phyloP scores from a whole-genome alignment of 2,797 vertebrate genomes.

The Labroides dimidiatus region DNA sequence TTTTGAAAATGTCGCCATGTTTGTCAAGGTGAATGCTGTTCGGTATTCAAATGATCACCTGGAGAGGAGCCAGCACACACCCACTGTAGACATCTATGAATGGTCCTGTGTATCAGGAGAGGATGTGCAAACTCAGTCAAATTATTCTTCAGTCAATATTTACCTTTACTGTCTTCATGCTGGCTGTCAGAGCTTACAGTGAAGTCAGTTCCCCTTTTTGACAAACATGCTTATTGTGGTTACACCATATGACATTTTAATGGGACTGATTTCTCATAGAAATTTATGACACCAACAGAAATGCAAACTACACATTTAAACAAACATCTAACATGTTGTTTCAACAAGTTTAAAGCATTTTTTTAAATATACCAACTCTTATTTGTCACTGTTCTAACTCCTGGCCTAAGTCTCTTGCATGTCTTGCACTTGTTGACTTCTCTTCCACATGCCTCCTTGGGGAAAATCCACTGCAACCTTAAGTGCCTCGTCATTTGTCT shows the following conservation, averaged over 20 bases:
- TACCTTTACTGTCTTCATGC: background rate
- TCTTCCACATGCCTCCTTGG: slow-evolving; percentile 30
- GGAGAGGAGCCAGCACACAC: background rate
- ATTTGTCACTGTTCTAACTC: too few species aligned
- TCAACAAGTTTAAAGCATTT: too few species aligned
- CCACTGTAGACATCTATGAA: slow-evolving; percentile 1
- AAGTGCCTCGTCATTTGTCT: slow-evolving; percentile 50
- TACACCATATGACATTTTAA: too few species aligned
- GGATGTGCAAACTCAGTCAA: slow-evolving; percentile 21
- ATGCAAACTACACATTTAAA: too few species aligned
- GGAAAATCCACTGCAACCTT: slow-evolving; percentile 46
- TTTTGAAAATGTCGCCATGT: background rate
- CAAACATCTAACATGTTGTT: too few species aligned
- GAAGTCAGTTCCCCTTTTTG: slow-evolving; percentile 14
- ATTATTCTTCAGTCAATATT: slow-evolving; percentile 23
- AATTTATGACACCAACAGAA: too few species aligned
- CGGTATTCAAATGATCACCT: slow-evolving; percentile 38
- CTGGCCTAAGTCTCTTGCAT: slow-evolving; percentile 23
- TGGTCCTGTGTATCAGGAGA: slow-evolving; percentile 1
- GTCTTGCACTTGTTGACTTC: slow-evolving; percentile 59
- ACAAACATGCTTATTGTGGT: too few species aligned
- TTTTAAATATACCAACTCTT: too few species aligned
- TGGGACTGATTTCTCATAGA: too few species aligned
- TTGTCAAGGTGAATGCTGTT: slow-evolving; percentile 15
- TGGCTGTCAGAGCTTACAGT: slow-evolving; percentile 11